phyloP scores from a whole-genome alignment of 2,888 invertebrate species.

The Buathra laborator region DNA sequence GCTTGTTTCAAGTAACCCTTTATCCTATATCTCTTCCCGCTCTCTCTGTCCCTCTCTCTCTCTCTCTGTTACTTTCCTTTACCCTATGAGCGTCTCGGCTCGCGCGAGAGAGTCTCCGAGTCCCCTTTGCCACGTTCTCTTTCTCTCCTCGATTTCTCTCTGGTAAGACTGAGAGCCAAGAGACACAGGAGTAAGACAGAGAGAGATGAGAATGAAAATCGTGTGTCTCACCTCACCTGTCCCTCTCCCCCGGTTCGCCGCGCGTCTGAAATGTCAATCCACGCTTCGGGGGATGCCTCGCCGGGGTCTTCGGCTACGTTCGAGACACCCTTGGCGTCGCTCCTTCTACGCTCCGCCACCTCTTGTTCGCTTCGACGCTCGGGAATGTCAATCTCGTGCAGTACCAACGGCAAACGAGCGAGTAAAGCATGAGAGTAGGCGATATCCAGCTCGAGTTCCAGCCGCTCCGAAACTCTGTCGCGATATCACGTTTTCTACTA shows the following conservation, averaged over 20 bases:
- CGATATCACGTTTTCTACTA: conserved; percentile 11
- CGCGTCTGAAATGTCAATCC: conserved; percentile 66
- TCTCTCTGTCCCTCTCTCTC: conserved; percentile 64
- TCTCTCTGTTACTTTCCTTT: conserved; percentile 59
- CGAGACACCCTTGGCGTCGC: conserved; percentile 59
- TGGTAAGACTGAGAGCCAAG: conserved; percentile 24
- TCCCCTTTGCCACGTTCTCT: not conserved
- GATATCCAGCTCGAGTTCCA: conserved; percentile 54
- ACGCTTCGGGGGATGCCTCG: conserved; percentile 50
- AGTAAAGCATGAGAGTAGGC: conserved; percentile 33
- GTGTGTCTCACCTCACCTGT: conserved; percentile 17
- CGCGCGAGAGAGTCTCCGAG: not conserved
- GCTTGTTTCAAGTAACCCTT: conserved; percentile 36
- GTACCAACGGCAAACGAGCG: conserved; percentile 56
- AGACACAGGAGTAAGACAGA: not conserved
- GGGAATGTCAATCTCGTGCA: conserved; percentile 66
- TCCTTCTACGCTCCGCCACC: conserved; percentile 60
- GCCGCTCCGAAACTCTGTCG: conserved; percentile 24
- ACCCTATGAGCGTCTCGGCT: not conserved
- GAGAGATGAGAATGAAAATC: conserved; percentile 14
- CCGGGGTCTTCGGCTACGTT: conserved; percentile 50
- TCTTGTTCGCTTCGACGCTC: conserved; percentile 63
- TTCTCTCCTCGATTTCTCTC: conserved; percentile 12
- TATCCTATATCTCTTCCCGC: conserved; percentile 55
- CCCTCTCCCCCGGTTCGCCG: conserved; percentile 5